Conservation (phyloP, 2,113 vertebrate species). For the Solea senegalensis region DNA sequence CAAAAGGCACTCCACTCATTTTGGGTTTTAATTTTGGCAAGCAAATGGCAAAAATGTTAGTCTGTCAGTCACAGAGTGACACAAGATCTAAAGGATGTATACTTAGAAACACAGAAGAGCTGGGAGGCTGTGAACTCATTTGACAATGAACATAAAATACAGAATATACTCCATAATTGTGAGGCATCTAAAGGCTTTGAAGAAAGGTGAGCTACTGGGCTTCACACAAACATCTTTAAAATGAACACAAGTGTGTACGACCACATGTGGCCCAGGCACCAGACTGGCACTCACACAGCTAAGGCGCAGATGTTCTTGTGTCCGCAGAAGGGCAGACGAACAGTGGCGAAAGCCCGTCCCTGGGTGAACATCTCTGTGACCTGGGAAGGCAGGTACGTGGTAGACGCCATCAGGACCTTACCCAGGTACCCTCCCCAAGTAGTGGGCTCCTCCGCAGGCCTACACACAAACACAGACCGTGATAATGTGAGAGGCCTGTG, state of each 20-base stretch:
- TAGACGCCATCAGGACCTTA: conserved; percentile 96
- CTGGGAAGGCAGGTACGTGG: conserved; percentile 95
- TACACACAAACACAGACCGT: conserved; percentile 56
- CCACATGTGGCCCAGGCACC: not conserved
- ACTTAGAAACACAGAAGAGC: too few species aligned
- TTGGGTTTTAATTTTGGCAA: not conserved
- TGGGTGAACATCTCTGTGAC: conserved; percentile 99
- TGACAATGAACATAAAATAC: too few species aligned
- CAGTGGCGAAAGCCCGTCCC: conserved; percentile 96
- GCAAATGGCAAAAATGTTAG: too few species aligned
- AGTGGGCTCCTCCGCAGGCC: conserved; percentile 96
- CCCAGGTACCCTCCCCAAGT: conserved; percentile 98
- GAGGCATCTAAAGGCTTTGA: too few species aligned
- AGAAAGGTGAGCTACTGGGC: too few species aligned
- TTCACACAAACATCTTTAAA: not conserved
- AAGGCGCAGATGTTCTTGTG: conserved; percentile 98
- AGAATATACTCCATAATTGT: too few species aligned
- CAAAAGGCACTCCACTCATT: not conserved
- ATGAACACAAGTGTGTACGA: not conserved
- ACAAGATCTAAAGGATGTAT: too few species aligned
- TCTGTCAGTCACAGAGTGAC: too few species aligned
- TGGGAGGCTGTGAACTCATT: too few species aligned
- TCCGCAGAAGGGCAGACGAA: conserved; percentile 96
- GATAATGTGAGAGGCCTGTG: conserved; percentile 2
- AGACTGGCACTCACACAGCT: conserved; percentile 87